Evolutionary conservation across 2,113 vertebrate species (phyloP).

Genomic region (Cromileptes altivelis): DNA sequence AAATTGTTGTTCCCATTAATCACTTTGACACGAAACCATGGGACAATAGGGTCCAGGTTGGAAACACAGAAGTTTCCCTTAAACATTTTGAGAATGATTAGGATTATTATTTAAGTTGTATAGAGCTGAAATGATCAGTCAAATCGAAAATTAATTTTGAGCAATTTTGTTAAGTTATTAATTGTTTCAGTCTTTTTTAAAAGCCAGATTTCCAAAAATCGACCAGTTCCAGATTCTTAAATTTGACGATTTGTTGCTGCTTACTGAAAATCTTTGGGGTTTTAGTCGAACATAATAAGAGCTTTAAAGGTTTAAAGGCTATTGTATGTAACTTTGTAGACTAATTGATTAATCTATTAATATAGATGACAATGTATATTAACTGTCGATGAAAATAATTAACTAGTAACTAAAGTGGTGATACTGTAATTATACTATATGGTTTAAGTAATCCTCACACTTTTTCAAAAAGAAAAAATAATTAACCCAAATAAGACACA

Average conservation of each 20-base stretch:
- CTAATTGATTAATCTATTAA: not conserved
- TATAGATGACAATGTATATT: not conserved
- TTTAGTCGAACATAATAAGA: not conserved
- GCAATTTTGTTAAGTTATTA: not conserved
- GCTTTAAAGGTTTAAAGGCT: not conserved
- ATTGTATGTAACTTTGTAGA: not conserved
- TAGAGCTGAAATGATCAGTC: not conserved
- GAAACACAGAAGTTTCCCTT: no score
- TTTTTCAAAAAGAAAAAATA: not conserved
- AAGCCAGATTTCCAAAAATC: not conserved
- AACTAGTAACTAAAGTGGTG: not conserved
- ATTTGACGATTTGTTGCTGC: not conserved
- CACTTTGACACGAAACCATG: no score
- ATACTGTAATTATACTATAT: not conserved
- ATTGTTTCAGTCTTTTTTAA: not conserved
- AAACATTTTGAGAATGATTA: not conserved
- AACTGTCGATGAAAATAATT: not conserved
- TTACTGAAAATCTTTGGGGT: not conserved
- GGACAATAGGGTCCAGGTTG: no score
- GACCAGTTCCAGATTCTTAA: not conserved
- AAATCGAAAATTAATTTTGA: accelerated
- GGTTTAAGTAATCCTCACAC: not conserved
- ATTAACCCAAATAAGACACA: not conserved
- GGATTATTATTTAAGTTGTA: not conserved
- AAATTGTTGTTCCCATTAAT: no score